Conservation (phyloP, 1,140 invertebrate species). For the Drosophila pruinosa region DNA sequence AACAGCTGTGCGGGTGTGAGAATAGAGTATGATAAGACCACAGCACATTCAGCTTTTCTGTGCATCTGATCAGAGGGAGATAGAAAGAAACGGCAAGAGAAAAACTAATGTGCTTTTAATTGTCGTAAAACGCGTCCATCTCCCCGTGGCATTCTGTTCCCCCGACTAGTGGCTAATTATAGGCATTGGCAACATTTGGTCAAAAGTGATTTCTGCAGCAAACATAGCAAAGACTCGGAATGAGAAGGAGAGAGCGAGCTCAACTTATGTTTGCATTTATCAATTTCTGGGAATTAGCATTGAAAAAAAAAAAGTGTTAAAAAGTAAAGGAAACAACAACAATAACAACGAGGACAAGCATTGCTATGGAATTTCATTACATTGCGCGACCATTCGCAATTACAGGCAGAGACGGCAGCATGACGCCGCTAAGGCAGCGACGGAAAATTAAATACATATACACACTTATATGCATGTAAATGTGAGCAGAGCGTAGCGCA, state of each 20-base stretch:
- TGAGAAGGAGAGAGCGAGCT: slow-evolving; percentile 1
- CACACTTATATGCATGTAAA: not conserved
- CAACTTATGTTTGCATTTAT: slow-evolving; percentile 17
- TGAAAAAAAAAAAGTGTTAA: slow-evolving; percentile 47
- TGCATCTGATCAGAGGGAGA: slow-evolving; percentile 32
- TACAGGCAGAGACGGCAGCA: slow-evolving; percentile 19
- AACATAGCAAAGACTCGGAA: not conserved
- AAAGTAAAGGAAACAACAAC: slow-evolving; percentile 34
- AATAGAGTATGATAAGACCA: slow-evolving; percentile 4
- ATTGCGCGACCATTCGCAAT: slow-evolving; percentile 44
- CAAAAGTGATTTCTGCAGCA: slow-evolving; percentile 17
- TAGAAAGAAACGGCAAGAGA: not conserved
- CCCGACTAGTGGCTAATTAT: slow-evolving; percentile 6
- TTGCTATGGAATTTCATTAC: slow-evolving; percentile 47
- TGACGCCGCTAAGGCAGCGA: slow-evolving; percentile 16
- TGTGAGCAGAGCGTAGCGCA: slow-evolving; percentile 13
- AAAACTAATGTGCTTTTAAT: slow-evolving; percentile 69
- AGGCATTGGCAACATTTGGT: slow-evolving; percentile 1
- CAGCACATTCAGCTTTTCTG: slow-evolving; percentile 13
- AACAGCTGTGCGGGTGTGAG: slow-evolving; percentile 24
- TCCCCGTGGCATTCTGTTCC: not conserved
- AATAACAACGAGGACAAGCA: slow-evolving; percentile 26
- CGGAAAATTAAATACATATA: slow-evolving; percentile 37
- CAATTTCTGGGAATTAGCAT: slow-evolving; percentile 34
- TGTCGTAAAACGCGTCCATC: slow-evolving; percentile 30